phyloP scores from a whole-genome alignment of 2,888 invertebrate genomes.

The Punctoribates punctum region DNA sequence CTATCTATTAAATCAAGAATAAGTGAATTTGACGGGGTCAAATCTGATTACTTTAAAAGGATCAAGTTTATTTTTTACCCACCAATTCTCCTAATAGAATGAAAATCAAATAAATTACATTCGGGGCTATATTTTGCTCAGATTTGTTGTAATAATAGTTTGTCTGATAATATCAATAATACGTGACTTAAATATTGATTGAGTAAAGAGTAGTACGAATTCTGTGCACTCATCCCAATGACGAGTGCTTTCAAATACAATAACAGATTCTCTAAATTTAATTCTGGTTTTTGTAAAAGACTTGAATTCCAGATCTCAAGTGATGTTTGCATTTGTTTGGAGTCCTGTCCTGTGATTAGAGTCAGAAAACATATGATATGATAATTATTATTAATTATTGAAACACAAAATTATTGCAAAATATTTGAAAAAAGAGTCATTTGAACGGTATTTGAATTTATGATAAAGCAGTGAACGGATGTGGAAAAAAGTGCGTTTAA shows the following conservation, averaged over 20 bases:
- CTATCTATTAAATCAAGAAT: no score
- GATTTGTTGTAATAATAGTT: conserved; percentile 12
- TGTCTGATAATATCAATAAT: neutral
- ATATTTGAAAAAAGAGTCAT: neutral
- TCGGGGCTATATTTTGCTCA: neutral
- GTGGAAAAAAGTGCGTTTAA: conserved; percentile 10
- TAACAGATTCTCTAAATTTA: no score
- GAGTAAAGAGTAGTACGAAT: neutral
- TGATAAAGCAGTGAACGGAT: neutral
- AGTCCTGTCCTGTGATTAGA: no score
- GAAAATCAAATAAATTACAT: no score
- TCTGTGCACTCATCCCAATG: neutral
- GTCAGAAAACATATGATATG: neutral
- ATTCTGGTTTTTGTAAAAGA: no score
- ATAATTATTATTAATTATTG: neutral
- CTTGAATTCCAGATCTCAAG: no score
- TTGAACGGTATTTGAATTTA: neutral
- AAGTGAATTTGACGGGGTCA: no score
- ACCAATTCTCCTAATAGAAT: no score
- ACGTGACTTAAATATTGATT: conserved; percentile 11
- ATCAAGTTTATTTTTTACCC: no score
- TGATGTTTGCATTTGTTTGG: no score
- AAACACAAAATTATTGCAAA: neutral
- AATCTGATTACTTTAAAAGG: no score
- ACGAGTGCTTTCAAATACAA: no score